Base-by-base conservation (phyloP, 2,113 vertebrate species). In the Sinocyclocheilus rhinocerous region DNA sequence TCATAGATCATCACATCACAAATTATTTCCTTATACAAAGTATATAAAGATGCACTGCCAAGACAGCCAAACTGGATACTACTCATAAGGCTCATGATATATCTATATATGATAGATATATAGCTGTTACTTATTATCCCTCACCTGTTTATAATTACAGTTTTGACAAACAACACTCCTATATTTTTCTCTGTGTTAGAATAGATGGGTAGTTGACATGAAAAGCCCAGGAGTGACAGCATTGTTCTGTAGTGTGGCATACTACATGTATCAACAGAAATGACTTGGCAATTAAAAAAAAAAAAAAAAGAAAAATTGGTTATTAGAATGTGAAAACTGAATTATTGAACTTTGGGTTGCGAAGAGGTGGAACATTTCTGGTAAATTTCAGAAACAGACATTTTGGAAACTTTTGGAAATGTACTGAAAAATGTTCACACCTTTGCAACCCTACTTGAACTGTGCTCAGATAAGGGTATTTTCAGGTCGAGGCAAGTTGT, bases 61-160 rank as follows among this genome's bases (percentile, higher is more conserved):
- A 67, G 65, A 33, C 12, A 45, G 11, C 7, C 7, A 29, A 55
- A 55, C 48, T 77, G 24, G 48, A 77, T 48, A 77, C 45, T 76
- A 11, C 48, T 75, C 39, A 75, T 77, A 29, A 77, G 16, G 4
- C 26, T 77, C 76, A 57, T 33, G 18, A 22, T 22, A n/a, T n/a
- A 59, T 20, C 55, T 59, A 59, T 59, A n/a, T 61, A 61, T 4
- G 8, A 57, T 22, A 39, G 39, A 55, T 55, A 55, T 18, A 57
- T 55, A 20, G 16, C 76, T 26, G 16, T 52, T 76, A 52, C 24
- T 52, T 52, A 29, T 33, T 48, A 52, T 33, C 11, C 48, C 13
- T 29, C 76, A 77, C 24, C 50, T 57, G 29, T 36, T 18, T 57
- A 36, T 78, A 55, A 78, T 57, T 78, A 57, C 9, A 78, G 29